A percentile compares a stretch with the other conserved stretches of the same genome.
phyloP scores from a whole-genome alignment of 2,113 vertebrate genomes.

The Seriola dumerili region DNA sequence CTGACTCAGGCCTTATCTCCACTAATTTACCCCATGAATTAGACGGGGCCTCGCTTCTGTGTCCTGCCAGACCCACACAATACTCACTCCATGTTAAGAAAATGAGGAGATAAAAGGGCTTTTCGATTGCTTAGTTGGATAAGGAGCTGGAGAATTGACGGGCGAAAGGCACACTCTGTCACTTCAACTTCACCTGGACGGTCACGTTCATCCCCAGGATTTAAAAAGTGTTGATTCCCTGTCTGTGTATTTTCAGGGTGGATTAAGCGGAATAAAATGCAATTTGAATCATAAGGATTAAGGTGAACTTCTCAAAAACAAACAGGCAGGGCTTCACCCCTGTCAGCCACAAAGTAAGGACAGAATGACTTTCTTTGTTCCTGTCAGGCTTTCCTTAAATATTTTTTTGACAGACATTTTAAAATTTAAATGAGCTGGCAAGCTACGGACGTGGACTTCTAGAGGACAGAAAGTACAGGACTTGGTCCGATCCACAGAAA shows the following conservation, averaged over 20 bases:
- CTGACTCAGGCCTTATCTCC: conserved; percentile 83
- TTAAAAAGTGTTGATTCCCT: conserved; percentile 64
- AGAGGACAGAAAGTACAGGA: conserved; percentile 2
- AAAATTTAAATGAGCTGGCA: conserved; percentile 53
- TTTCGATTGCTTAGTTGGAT: conserved; percentile 63
- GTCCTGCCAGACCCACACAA: conserved; percentile 75
- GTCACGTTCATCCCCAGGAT: conserved; percentile 49
- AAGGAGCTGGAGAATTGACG: conserved; percentile 52
- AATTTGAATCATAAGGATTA: conserved; percentile 72
- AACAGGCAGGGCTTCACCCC: conserved; percentile 48
- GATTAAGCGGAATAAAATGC: conserved; percentile 71
- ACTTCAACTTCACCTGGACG: conserved; percentile 62
- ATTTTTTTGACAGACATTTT: conserved; percentile 24
- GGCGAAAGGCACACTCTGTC: conserved; percentile 37
- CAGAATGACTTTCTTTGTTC: conserved; percentile 43
- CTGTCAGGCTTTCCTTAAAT: conserved; percentile 3
- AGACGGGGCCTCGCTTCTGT: conserved; percentile 68
- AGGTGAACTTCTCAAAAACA: conserved; percentile 63
- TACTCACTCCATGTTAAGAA: conserved; percentile 64
- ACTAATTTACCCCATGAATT: conserved; percentile 85
- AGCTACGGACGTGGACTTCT: neutral
- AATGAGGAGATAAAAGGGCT: conserved; percentile 69
- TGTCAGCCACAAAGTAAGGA: conserved; percentile 26
- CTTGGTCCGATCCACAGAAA: conserved; percentile 2
- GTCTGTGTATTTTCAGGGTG: conserved; percentile 63